Base-by-base conservation (phyloP, 2,113 vertebrate species). In the Hippocampus abdominalis region DNA sequence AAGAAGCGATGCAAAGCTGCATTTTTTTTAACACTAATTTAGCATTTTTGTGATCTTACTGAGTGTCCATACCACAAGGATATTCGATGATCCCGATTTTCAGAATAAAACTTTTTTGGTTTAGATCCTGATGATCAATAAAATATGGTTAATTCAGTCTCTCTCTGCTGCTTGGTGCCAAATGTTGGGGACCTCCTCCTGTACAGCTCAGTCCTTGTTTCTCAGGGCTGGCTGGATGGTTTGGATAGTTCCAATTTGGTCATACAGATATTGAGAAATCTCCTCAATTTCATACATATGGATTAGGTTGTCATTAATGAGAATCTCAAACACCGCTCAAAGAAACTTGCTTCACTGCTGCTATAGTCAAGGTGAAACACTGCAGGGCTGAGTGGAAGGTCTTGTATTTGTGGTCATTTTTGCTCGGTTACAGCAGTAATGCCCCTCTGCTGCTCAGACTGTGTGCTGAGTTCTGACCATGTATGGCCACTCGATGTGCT, bases 381-480 rank as follows among this genome's bases (percentile, higher is more conserved):
- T 18, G 27, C 57, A 23, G 8, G 11, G 11, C 53, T 56, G 53
- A 56, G 53, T n/a, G 8, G 20, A 51, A 57, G 27, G 25, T 15
- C 12, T 27, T 16, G 25, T 57, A 13, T 29, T 53, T 6, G 12
- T 1, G 42, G 27, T 27, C 27, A 42, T 71, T 57, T 56, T 62
- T 0, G 8, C 39, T 57, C 18, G 4, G 40, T 39, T 23, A 1
- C 51, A 48, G 4, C 29, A 57, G 54, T 68, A 21, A 57, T 69
- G 48, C 51, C 20, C 32, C 54, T 8, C 49, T 39, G 29, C 51
- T 64, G 53, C 62, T 57, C 39, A 20, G 66, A 21, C 56, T 44
- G 60, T 40, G 36, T 72, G 39, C 56, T 64, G 69, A 66, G 59
- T 75, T 70, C 40, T 80, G 68, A 69, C 75, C 78, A 78, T 78